Conservation (phyloP, 2,797 vertebrate species). For the Nyctalus aviator region DNA sequence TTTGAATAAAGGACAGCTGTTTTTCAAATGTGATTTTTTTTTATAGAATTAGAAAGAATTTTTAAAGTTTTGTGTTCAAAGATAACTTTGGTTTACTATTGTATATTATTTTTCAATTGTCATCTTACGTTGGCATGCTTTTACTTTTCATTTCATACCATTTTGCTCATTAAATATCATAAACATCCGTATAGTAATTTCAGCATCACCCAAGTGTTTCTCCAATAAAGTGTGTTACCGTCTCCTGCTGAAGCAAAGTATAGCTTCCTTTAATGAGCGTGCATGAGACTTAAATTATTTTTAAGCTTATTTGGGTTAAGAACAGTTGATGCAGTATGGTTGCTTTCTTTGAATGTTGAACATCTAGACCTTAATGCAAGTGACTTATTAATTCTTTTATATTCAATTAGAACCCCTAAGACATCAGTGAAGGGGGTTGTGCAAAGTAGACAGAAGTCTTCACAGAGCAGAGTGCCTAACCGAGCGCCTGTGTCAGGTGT, state of each 20-base stretch:
- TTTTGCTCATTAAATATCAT: slow-evolving; percentile 76
- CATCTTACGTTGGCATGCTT: slow-evolving; percentile 78
- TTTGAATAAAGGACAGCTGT: slow-evolving; percentile 20
- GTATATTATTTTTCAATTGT: slow-evolving; percentile 79
- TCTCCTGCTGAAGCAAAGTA: neutral
- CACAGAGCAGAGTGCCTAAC: slow-evolving; percentile 89
- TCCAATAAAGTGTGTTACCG: neutral
- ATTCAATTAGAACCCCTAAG: slow-evolving; percentile 90
- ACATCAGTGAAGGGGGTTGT: slow-evolving; percentile 89
- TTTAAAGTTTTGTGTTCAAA: slow-evolving; percentile 65
- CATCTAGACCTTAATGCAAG: slow-evolving; percentile 80
- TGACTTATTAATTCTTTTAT: slow-evolving; percentile 88
- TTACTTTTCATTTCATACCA: slow-evolving; percentile 84
- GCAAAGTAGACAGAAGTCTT: slow-evolving; percentile 89
- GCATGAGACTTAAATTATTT: slow-evolving; percentile 43
- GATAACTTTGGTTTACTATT: slow-evolving; percentile 68
- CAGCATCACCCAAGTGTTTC: slow-evolving; percentile 44
- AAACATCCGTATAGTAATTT: slow-evolving; percentile 34
- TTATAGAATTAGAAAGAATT: slow-evolving; percentile 34
- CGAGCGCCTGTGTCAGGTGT: slow-evolving; percentile 89
- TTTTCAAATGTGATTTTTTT: slow-evolving; percentile 38
- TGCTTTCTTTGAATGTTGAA: slow-evolving; percentile 80
- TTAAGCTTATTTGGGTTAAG: slow-evolving; percentile 70
- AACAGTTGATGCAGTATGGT: slow-evolving; percentile 61
- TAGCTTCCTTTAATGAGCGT: slow-evolving; percentile 32